A percentile compares a stretch with the other conserved stretches of the same genome.
These are phyloP conservation scores for Dunckerocampus dactyliophorus DNA, from an alignment of 2,113 vertebrate genomes.

Conservation along the genomic window DNA sequence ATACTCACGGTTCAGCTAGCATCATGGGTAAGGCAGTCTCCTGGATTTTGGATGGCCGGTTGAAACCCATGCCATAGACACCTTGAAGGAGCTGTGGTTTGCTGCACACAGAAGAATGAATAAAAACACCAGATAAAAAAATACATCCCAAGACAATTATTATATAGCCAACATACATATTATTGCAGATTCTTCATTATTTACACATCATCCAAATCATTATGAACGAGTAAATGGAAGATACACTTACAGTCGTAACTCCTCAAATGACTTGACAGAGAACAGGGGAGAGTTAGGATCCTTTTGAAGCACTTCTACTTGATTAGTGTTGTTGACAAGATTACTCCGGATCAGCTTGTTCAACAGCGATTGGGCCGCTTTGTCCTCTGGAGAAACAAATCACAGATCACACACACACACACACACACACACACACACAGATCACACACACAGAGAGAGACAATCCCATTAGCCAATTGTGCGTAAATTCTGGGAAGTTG, in stretches of 20 bases:
- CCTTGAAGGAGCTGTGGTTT: conserved; percentile 91
- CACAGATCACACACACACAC: too few species aligned
- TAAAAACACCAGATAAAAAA: not conserved
- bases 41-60: conserved; percentile 95
- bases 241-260: conserved; percentile 87
- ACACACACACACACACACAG: too few species aligned
- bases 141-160: too few species aligned
- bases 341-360: conserved; percentile 96
- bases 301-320: conserved; percentile 95
- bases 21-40: conserved; percentile 97
- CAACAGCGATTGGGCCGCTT: conserved; percentile 89
- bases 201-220: not conserved
- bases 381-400: conserved; percentile 79
- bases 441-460: not conserved
- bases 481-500: not conserved
- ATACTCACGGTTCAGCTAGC: conserved; percentile 95
- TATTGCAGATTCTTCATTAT: not conserved
- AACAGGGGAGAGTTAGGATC: conserved; percentile 93
- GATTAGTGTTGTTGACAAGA: conserved; percentile 89
- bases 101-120: conserved; percentile 55
- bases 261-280: conserved; percentile 94
- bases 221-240: too few species aligned
- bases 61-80: conserved; percentile 95
- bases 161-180: not conserved
- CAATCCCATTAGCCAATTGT: not conserved